Conservation (phyloP, 2,888 invertebrate genomes). For the Meghimatium bilineatum region DNA sequence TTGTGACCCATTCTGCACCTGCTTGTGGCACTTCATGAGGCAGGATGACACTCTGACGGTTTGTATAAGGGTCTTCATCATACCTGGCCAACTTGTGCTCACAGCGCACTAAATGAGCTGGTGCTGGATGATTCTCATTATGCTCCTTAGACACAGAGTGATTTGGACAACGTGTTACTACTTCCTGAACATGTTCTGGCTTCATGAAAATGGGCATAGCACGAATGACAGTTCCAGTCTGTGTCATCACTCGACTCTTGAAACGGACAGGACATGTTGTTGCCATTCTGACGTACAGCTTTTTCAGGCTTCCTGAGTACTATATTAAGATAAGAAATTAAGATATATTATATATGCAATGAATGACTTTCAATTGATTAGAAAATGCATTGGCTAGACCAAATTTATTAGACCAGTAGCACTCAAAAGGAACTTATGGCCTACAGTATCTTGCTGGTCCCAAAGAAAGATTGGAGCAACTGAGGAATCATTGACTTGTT, state of each 20-base stretch:
- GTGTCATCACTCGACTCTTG: constrained; percentile 78
- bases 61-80: constrained; percentile 79
- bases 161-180: constrained; percentile 84
- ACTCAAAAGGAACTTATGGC: no score
- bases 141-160: constrained; percentile 79
- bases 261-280: constrained; percentile 85
- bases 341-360: not conserved
- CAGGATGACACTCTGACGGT: constrained; percentile 81
- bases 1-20: constrained; percentile 81
- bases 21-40: constrained; percentile 81
- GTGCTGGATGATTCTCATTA: constrained; percentile 75
- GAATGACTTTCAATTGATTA: no score
- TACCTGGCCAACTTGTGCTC: constrained; percentile 77
- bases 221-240: constrained; percentile 79
- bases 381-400: no score
- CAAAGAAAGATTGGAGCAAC: no score
- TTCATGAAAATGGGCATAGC: constrained; percentile 83
- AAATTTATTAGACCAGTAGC: no score
- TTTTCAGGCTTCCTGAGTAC: constrained; percentile 82
- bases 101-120: constrained; percentile 74
- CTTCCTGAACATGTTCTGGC: constrained; percentile 83
- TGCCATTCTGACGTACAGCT: constrained; percentile 76
- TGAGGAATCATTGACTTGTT: no score
- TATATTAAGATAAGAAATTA: constrained; percentile 72
- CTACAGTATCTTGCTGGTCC: no score